Conservation (phyloP, 2,797 vertebrate genomes). For the Xyrichtys novacula region DNA sequence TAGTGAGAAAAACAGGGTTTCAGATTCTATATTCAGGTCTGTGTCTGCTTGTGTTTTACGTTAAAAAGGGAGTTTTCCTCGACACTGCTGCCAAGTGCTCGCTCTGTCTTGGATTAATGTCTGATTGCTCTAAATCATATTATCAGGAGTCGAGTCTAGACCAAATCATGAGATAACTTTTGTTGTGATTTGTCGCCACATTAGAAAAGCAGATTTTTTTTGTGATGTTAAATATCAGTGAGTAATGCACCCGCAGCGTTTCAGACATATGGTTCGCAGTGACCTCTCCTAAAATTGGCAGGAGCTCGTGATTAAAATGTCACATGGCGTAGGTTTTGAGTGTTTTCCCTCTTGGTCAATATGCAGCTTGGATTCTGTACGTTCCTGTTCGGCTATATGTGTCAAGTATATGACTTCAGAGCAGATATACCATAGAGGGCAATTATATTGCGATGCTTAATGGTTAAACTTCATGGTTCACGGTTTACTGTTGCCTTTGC, state of each 20-base stretch:
- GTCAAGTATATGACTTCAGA: constrained; percentile 49
- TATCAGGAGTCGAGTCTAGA: too few species aligned
- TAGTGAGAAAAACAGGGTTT: too few species aligned
- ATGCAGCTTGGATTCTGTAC: constrained; percentile 19
- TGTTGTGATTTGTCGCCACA: neutral
- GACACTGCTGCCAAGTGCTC: too few species aligned
- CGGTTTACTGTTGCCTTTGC: constrained; percentile 69
- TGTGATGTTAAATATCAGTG: constrained; percentile 10
- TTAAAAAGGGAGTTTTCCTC: too few species aligned
- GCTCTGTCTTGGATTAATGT: too few species aligned
- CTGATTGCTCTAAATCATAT: too few species aligned
- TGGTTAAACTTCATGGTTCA: constrained; percentile 84
- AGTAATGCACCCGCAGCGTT: neutral
- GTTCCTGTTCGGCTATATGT: constrained; percentile 33
- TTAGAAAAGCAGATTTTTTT: constrained; percentile 11
- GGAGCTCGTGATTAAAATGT: constrained; percentile 13
- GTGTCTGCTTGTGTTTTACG: too few species aligned
- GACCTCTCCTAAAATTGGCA: constrained; percentile 11
- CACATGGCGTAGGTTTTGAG: constrained; percentile 2
- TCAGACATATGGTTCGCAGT: constrained; percentile 21
- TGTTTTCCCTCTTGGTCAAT: constrained; percentile 22
- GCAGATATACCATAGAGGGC: constrained; percentile 75
- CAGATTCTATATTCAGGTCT: too few species aligned
- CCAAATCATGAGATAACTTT: neutral
- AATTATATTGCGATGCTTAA: constrained; percentile 83